Percentiles rank a stretch among this genome's conserved stretches.
Conservation (phyloP, 2,797 vertebrate genomes). For the Acropternis orthonyx region DNA sequence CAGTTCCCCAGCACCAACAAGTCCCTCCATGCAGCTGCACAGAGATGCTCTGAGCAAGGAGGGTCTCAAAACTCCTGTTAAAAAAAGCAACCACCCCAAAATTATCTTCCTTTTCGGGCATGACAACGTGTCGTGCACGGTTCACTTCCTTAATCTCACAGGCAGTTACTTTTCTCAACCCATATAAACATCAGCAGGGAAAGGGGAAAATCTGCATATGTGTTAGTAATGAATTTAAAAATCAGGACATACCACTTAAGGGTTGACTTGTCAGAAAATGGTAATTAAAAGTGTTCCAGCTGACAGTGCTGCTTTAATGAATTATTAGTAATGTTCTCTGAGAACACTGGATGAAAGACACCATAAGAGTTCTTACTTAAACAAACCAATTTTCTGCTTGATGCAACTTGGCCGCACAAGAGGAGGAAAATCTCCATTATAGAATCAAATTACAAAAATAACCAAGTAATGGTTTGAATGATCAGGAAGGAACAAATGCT, state of each 20-base stretch:
- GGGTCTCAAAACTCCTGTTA: background rate
- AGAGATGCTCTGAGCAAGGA: background rate
- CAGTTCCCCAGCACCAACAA: background rate
- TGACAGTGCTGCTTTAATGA: constrained; percentile 53
- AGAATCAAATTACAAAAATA: background rate
- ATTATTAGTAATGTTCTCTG: constrained; percentile 40
- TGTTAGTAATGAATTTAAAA: constrained; percentile 39
- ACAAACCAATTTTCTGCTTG: constrained; percentile 51
- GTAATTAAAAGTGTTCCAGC: constrained; percentile 56
- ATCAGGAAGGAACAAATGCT: background rate
- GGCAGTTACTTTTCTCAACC: background rate
- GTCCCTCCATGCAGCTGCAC: background rate
- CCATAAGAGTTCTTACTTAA: constrained; percentile 12
- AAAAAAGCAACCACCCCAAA: background rate
- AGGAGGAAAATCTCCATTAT: background rate
- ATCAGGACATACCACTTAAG: constrained; percentile 34
- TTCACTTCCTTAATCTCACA: constrained; percentile 7
- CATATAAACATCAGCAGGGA: background rate
- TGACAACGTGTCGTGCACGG: background rate
- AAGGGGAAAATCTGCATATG: background rate
- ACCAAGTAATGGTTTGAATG: background rate
- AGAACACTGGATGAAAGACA: constrained; percentile 4
- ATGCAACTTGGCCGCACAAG: background rate
- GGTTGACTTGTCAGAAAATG: constrained; percentile 49
- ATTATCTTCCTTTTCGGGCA: background rate